These are phyloP conservation scores for Peromyscus eremicus DNA, from an alignment of 2,797 vertebrate genomes.

Conservation along the genomic window DNA sequence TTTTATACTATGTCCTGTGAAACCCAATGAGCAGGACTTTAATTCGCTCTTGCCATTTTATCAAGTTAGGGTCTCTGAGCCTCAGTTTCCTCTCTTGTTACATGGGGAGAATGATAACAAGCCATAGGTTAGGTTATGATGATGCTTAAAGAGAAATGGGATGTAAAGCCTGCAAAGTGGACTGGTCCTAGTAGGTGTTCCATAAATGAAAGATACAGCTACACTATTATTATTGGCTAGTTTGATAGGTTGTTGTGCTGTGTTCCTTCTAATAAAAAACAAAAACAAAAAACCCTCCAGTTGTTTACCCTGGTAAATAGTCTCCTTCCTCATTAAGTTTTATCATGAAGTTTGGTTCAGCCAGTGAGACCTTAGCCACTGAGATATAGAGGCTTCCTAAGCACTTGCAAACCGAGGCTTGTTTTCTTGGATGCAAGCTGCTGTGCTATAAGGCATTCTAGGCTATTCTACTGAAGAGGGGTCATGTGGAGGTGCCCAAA, in stretches of 20 bases:
- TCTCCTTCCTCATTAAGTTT: not conserved
- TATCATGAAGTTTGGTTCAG: constrained; percentile 1
- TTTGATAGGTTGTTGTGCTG: not conserved
- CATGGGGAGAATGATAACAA: not conserved
- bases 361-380: not conserved
- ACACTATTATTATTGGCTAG: not conserved
- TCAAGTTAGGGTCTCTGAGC: not conserved
- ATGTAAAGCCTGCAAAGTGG: not conserved
- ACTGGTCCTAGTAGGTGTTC: not conserved
- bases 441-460: not conserved
- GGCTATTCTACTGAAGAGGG: not conserved
- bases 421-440: not conserved
- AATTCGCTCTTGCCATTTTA: constrained; percentile 5
- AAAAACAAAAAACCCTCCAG: not conserved
- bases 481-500: rapidly evolving
- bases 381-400: not conserved
- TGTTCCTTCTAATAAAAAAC: not conserved
- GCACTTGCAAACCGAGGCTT: not conserved
- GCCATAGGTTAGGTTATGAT: not conserved
- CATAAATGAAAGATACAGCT: not conserved
- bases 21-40: constrained; percentile 1
- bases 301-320: not conserved
- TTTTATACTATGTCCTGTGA: not conserved
- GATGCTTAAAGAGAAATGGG: not conserved
- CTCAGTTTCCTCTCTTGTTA: not conserved